These are phyloP conservation scores for Oithona nana DNA, from an alignment of 2,888 invertebrate species.

Conservation along the genomic window DNA sequence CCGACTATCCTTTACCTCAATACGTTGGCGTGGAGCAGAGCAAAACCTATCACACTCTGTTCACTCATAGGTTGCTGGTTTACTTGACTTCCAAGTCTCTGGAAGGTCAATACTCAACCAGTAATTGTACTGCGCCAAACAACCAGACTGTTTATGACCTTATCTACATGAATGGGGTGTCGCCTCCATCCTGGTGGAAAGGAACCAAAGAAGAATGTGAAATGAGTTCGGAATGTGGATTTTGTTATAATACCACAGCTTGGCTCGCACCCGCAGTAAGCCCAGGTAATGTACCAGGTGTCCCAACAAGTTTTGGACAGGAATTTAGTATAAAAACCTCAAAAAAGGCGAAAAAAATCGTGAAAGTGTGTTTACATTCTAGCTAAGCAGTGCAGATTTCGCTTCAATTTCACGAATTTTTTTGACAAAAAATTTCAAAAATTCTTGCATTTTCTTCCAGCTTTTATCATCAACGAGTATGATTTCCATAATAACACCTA, in stretches of 20 bases:
- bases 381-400: too few species aligned
- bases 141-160: constrained; percentile 26
- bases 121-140: constrained; percentile 30
- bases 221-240: constrained; percentile 34
- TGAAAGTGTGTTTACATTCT: too few species aligned
- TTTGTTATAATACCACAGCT: constrained; percentile 51
- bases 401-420: too few species aligned
- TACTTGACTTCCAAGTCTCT: constrained; percentile 38
- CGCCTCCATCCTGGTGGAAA: not conserved
- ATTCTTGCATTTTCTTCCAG: constrained; percentile 34
- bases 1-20: constrained; percentile 31
- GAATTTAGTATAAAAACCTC: too few species aligned
- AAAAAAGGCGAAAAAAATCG: too few species aligned
- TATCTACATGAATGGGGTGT: constrained; percentile 7
- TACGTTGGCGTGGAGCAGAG: constrained; percentile 40
- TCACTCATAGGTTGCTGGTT: constrained; percentile 41
- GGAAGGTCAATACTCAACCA: constrained; percentile 22
- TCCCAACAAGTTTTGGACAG: too few species aligned
- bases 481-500: constrained; percentile 53
- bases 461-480: constrained; percentile 51
- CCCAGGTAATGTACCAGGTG: constrained; percentile 29
- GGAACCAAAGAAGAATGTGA: constrained; percentile 33
- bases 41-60: constrained; percentile 28
- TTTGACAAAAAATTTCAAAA: not conserved
- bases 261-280: constrained; percentile 50